Evolutionary conservation across 2,797 vertebrate species (phyloP).

Genomic region (Selene dorsalis): DNA sequence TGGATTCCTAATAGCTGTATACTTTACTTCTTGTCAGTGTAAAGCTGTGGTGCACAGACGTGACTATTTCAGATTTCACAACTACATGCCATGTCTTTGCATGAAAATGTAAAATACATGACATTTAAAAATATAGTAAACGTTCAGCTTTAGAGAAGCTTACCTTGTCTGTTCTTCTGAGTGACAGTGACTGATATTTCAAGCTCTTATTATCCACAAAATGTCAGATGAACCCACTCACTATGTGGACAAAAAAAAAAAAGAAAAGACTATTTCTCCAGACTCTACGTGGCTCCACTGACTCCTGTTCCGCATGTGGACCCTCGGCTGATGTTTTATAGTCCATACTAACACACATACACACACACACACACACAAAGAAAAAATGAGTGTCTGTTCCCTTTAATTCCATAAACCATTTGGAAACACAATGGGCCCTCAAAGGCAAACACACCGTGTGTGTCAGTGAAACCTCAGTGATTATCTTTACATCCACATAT

Average conservation of each 20-base stretch:
- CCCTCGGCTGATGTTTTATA: conserved; percentile 57
- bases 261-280: not conserved
- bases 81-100: not conserved
- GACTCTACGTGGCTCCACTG: conserved; percentile 31
- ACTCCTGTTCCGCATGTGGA: conserved; percentile 38
- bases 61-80: no score
- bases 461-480: conserved; percentile 41
- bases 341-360: conserved; percentile 21
- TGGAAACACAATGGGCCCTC: conserved; percentile 54
- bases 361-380: conserved; percentile 30
- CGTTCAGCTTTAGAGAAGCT: conserved; percentile 15
- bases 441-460: conserved; percentile 36
- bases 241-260: conserved; percentile 11
- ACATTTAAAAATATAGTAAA: not conserved
- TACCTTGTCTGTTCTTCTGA: conserved; percentile 58
- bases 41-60: no score
- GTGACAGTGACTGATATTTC: not conserved
- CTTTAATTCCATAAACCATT: conserved; percentile 38
- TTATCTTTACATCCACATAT: conserved; percentile 35
- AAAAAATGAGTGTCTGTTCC: conserved; percentile 15
- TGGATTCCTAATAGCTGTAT: not conserved
- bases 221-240: not conserved
- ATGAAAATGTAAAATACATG: not conserved
- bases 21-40: no score
- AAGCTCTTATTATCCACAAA: conserved; percentile 21